These are phyloP conservation scores for Ephydatia muelleri DNA, from an alignment of 37 sponge, comb jelly and placozoan species.

Conservation along the genomic window DNA sequence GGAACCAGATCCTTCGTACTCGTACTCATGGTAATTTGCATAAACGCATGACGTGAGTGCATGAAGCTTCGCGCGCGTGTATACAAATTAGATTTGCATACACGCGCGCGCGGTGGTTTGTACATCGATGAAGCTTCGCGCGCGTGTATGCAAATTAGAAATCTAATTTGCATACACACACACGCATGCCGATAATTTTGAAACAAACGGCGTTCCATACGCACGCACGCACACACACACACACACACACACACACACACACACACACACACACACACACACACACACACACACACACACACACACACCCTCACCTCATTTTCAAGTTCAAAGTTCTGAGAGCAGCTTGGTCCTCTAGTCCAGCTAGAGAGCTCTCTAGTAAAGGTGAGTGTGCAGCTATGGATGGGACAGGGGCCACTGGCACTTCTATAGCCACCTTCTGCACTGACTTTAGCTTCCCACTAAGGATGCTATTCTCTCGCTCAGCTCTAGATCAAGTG, in stretches of 20 bases:
- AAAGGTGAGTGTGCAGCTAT: not conserved
- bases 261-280: slow-evolving; percentile 60
- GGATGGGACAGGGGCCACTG: not conserved
- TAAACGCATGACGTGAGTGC: no score
- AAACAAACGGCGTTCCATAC: no score
- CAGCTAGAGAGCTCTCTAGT: not conserved
- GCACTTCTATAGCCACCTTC: not conserved
- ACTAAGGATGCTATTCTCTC: slow-evolving; percentile 62
- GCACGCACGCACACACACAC: no score
- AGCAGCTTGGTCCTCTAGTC: not conserved
- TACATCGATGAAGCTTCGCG: no score
- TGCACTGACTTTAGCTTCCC: slow-evolving; percentile 42
- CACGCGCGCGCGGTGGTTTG: no score
- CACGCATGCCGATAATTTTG: no score
- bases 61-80: no score
- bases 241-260: slow-evolving; percentile 45
- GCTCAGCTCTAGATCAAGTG: slow-evolving; percentile 33
- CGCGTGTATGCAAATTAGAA: no score
- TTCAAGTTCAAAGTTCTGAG: slow-evolving; percentile 39
- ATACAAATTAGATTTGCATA: no score
- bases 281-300: slow-evolving; percentile 17
- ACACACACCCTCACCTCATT: slow-evolving; percentile 18
- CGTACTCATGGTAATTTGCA: no score
- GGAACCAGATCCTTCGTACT: no score
- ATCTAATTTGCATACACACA: no score